These are phyloP conservation scores for Macrotrachela quadricornifera DNA, from an alignment of 1,140 invertebrate species.

Conservation along the genomic window DNA sequence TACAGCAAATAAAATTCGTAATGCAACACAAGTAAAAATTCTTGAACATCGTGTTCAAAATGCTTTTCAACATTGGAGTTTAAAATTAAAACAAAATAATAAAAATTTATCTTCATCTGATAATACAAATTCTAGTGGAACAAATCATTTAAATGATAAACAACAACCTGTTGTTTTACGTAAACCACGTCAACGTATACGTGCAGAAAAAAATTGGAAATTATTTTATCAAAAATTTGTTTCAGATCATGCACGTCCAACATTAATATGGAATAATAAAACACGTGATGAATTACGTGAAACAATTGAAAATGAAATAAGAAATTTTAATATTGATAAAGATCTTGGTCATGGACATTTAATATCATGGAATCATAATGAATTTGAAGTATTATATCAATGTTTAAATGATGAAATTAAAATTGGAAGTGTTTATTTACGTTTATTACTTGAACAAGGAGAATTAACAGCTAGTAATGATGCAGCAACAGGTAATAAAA, in stretches of 20 bases:
- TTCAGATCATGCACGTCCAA: slow-evolving; percentile 76
- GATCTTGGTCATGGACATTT: slow-evolving; percentile 33
- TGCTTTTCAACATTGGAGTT: slow-evolving; percentile 70
- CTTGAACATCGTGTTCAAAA: slow-evolving; percentile 40
- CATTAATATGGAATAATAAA: slow-evolving; percentile 97
- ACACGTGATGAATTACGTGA: slow-evolving; percentile 80
- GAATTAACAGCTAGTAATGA: slow-evolving; percentile 39
- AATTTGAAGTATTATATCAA: slow-evolving; percentile 72
- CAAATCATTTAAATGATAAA: background rate
- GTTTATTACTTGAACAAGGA: slow-evolving; percentile 67
- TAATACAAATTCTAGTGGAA: background rate
- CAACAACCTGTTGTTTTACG: slow-evolving; percentile 56
- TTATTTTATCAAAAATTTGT: slow-evolving; percentile 87
- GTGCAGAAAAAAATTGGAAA: slow-evolving; percentile 58
- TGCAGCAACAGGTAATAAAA: slow-evolving; percentile 63
- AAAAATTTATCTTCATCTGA: slow-evolving; percentile 14
- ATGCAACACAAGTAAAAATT: slow-evolving; percentile 27
- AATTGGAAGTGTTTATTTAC: slow-evolving; percentile 88
- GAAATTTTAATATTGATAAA: slow-evolving; percentile 64
- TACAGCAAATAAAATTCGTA: slow-evolving; percentile 23
- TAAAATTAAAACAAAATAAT: slow-evolving; percentile 44
- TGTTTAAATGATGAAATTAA: slow-evolving; percentile 84
- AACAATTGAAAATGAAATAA: slow-evolving; percentile 74
- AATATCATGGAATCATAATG: slow-evolving; percentile 91
- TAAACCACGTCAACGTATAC: slow-evolving; percentile 66